Evolutionary conservation across 2,888 invertebrate genomes (phyloP), one percentile per base, ranked within the genome.

Genomic region (Pollenia griseotomentosa): DNA sequence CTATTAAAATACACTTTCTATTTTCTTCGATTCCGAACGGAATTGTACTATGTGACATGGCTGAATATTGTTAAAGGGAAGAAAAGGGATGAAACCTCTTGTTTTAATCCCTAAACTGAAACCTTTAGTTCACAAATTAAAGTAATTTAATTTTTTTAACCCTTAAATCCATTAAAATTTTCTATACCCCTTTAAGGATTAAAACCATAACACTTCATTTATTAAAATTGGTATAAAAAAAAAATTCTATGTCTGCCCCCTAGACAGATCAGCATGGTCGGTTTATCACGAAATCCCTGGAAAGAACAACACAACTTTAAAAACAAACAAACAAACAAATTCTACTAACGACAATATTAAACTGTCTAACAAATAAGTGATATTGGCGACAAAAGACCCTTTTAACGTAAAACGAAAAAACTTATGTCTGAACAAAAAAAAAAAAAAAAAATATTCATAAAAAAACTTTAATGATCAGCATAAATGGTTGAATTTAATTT

Each of bases 401-500:
- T 33, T 40, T 6, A 33, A 6, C 33, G 33, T 44, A 16, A 46
- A 63, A 55, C 40, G 0, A 14, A 70, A 42, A 48, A 68, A 59
- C 0, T 33, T 33, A 33, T 33, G 33, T 59, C 59, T 33, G 16
- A 19, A 61, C 2, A 48, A 40, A 16, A 33, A 33, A 63, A 51
- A 42, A 33, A 48, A 40, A 16, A 33, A 33, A 63, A 51, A 42
- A 33, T 77, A 23, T 44, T 44, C 16, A 73, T 51, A 57, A 80
- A 77, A 19, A 87, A 70, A 53, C 23, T 73, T 68, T 46, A 71
- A 48, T 51, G 61, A 80, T 83, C 80, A 73, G 63, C 77, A 83
- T 66, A 81, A 81, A 80, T 70, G 70, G 11, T 57, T 53, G 81
- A 77, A 65, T 81, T 68, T 66, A 81, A 73, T 78, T 81, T 80